Conservation (phyloP, 2,797 vertebrate genomes). For the Acanthurus tractus region DNA sequence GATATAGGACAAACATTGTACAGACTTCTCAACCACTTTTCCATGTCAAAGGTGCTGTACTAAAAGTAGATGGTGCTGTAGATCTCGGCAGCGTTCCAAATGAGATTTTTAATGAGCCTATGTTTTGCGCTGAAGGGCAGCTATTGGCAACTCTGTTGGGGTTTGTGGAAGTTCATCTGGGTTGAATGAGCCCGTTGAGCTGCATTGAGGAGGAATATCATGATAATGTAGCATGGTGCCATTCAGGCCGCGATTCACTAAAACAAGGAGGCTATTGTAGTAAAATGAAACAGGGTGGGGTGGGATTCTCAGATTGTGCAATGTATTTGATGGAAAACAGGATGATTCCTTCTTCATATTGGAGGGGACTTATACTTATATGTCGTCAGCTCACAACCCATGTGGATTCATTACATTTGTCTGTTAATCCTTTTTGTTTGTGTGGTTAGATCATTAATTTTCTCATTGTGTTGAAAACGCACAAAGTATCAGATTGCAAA, state of each 20-base stretch:
- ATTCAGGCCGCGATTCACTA: slow-evolving; percentile 76
- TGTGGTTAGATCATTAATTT: slow-evolving; percentile 8
- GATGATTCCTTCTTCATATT: slow-evolving; percentile 66
- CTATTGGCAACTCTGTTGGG: slow-evolving; percentile 76
- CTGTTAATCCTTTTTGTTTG: slow-evolving; percentile 27
- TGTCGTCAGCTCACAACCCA: slow-evolving; percentile 40
- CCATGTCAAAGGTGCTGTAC: slow-evolving; percentile 75
- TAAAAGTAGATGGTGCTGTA: slow-evolving; percentile 81
- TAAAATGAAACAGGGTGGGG: slow-evolving; percentile 75
- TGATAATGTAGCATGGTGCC: slow-evolving; percentile 82
- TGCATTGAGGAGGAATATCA: slow-evolving; percentile 82
- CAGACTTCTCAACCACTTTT: slow-evolving; percentile 66
- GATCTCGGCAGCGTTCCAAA: slow-evolving; percentile 75
- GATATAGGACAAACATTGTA: slow-evolving; percentile 79
- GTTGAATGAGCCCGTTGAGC: slow-evolving; percentile 82
- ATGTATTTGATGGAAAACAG: slow-evolving; percentile 76
- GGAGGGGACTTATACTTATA: slow-evolving; percentile 43
- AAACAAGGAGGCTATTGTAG: slow-evolving; percentile 85
- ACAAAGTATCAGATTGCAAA: not conserved
- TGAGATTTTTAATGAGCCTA: slow-evolving; percentile 83
- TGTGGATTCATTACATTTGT: slow-evolving; percentile 43
- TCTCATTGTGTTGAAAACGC: not conserved
- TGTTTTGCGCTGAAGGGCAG: slow-evolving; percentile 76
- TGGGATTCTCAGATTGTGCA: slow-evolving; percentile 73
- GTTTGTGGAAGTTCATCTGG: slow-evolving; percentile 81